Base-by-base conservation (phyloP, 2,888 invertebrate genomes). In the Acrocyrtus sp. region DNA sequence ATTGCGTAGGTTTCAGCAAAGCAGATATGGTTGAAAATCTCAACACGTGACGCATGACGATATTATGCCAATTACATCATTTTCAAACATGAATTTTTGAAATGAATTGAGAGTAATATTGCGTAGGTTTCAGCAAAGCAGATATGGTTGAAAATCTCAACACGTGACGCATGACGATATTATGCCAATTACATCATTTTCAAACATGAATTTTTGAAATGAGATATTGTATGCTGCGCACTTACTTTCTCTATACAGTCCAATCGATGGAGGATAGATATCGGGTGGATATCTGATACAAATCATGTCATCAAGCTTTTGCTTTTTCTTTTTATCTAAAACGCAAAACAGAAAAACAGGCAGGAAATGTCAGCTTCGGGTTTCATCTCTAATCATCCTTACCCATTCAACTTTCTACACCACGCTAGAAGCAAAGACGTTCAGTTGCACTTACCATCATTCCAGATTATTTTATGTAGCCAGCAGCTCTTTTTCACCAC, bases 231-330 rank as follows among this genome's bases (percentile, higher is more conserved):
- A n/a, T n/a, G n/a, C n/a, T 1, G 29, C 39, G 6, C 1, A 69
- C 80, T 81, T 78, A 81, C 80, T 77, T 73, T 81, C 80, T 56
- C 80, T 47, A 63, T 78, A 81, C 45, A 81, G 56, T 29, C 80
- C 80, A 17, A 81, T 74, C 12, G 79, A 78, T 0, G 80, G 62
- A 5, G 80, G 80, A 51, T 81, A 81, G 41, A 81, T 81, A 51
- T 81, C 80, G 8, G 80, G 80, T 1, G 80, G 80, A 48, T 81
- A 81, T 21, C 80, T 75, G 66, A 81, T 81, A 53, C 80, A 79
- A 60, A 81, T 78, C 57, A 79, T 78, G 68, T 81, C 80, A 50
- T 79, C 78, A 66, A 77, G 50, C 27, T 74, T 75, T 17, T 74
- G 72, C 48, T 76, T 74, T 68, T 78, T 78, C 75, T 78, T 76